phyloP scores from a whole-genome alignment of 2,888 invertebrate genomes.

The Thecocarcelia acutangulata region DNA sequence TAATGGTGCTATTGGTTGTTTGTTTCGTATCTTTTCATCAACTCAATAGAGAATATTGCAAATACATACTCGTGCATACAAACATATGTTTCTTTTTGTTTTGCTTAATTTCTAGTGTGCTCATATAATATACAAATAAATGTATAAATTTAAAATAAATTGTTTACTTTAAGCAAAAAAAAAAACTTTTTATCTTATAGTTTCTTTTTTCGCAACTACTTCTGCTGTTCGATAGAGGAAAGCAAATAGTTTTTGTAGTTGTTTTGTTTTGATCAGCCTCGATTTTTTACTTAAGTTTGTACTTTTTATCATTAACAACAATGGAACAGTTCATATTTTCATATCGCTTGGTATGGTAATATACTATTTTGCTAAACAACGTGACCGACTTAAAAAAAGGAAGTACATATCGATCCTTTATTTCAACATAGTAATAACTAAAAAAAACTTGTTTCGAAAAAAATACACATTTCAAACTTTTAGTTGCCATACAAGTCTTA shows the following conservation, averaged over 20 bases:
- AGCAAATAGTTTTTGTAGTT: conserved; percentile 36
- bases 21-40: conserved; percentile 64
- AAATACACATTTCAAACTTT: too few relatives aligned
- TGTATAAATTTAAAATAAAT: conserved; percentile 61
- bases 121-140: conserved; percentile 38
- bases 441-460: too few relatives aligned
- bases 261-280: conserved; percentile 34
- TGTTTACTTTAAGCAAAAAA: conserved; percentile 56
- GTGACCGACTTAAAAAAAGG: conserved; percentile 21
- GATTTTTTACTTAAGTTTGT: conserved; percentile 21
- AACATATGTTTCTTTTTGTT: not conserved
- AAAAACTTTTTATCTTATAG: conserved; percentile 55
- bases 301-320: conserved; percentile 42
- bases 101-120: conserved; percentile 23
- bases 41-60: conserved; percentile 50
- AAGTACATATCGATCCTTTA: not conserved
- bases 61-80: conserved; percentile 1
- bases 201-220: conserved; percentile 26
- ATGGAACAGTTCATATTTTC: conserved; percentile 9
- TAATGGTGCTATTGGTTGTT: conserved; percentile 51
- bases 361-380: conserved; percentile 18
- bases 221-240: conserved; percentile 3
- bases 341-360: conserved; percentile 11
- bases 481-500: too few relatives aligned
- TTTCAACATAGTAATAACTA: too few relatives aligned